Evolutionary conservation across 1,140 invertebrate species (phyloP), one percentile per base, ranked within the genome.

Genomic region (Melitaea cinxia): DNA sequence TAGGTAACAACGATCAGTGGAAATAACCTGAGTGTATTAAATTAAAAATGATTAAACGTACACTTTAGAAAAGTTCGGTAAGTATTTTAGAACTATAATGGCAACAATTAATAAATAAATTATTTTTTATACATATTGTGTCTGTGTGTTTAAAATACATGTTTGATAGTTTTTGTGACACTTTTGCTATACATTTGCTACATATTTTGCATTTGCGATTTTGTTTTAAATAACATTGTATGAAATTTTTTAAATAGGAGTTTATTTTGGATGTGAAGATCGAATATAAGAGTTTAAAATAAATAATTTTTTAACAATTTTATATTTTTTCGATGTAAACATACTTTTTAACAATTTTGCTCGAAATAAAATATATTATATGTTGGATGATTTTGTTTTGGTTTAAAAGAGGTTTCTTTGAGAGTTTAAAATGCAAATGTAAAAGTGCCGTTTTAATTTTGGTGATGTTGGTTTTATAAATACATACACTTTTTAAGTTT

Each of bases 391-490:
- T 42, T 42, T 14, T 42, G 37, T 17, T 42, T 42, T n/a, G 15
- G 15, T 42, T 42, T 15, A 39, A 39, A 4, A 42, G 2, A 7
- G 37, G 15, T 17, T 7, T 37, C 35, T 37, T 21, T 47, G 6
- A 47, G 42, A 47, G 42, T 47, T 47, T 42, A 42, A 42, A 14
- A 42, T 42, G 6, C 2, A 17, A 19, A 42, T 5, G 9, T 33
- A 47, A 12, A 42, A 42, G 3, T 47, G 37, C 37, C 15, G 17
- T 47, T 47, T 47, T 19, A 19, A 23, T 47, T 47, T 47, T 47
- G 17, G 10, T 47, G n/a, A 21, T 47, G 42, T 47, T 23, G 42
- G 42, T 47, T 42, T 42, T 42, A 42, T 42, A 42, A 42, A 47
- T 23, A 47, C 19, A 21, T 47, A 21, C 12, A 21, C 17, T 47